phyloP scores from a whole-genome alignment of 2,113 vertebrate genomes.

The Perca schrenkii region DNA sequence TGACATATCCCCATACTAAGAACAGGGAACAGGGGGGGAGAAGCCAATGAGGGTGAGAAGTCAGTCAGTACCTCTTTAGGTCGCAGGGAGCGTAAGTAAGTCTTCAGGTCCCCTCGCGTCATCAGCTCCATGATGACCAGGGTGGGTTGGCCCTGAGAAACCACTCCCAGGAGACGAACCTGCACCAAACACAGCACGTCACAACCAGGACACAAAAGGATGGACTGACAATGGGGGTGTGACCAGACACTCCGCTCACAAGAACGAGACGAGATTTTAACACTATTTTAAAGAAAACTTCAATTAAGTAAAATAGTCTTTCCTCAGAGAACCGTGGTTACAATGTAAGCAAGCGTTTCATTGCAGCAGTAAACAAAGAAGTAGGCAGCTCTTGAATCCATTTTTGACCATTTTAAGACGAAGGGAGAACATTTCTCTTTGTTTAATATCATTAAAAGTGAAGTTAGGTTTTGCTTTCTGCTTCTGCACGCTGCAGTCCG shows the following conservation, averaged over 20 bases:
- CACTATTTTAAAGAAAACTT: too few species aligned
- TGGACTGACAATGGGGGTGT: not conserved
- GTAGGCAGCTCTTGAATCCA: too few species aligned
- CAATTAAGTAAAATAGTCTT: too few species aligned
- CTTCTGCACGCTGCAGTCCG: too few species aligned
- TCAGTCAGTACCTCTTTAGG: constrained; percentile 88
- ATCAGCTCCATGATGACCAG: constrained; percentile 99
- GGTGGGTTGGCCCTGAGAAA: constrained; percentile 98
- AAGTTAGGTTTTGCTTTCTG: too few species aligned
- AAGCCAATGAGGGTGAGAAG: not conserved
- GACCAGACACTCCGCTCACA: too few species aligned
- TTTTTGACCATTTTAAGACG: too few species aligned
- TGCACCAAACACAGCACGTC: constrained; percentile 72
- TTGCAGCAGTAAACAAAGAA: too few species aligned
- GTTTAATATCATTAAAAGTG: too few species aligned
- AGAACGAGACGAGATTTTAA: not conserved
- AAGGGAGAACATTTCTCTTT: too few species aligned
- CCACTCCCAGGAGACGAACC: constrained; percentile 97
- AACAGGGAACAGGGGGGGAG: not conserved
- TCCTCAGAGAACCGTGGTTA: too few species aligned
- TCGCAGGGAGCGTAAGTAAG: constrained; percentile 93
- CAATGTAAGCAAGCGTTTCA: too few species aligned
- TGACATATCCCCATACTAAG: not conserved
- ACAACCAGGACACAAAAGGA: not conserved
- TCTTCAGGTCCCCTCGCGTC: constrained; percentile 98